phyloP scores from a whole-genome alignment of 2,888 invertebrate species.

The Dendrolimus pini region DNA sequence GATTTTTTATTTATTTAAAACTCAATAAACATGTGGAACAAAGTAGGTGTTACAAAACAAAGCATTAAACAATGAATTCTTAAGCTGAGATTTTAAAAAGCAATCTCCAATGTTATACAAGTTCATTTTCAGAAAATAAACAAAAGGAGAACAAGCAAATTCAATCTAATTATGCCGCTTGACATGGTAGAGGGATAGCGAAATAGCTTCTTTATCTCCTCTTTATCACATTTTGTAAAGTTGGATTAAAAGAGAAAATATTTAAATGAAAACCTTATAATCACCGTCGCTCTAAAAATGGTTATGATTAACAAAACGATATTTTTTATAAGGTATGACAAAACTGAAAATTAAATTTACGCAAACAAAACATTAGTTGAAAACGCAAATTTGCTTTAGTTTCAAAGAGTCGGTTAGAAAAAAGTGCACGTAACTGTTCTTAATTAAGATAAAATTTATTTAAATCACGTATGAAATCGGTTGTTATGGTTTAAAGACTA shows the following conservation, averaged over 20 bases:
- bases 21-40: too few species aligned
- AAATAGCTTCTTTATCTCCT: slow-evolving; percentile 54
- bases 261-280: slow-evolving; percentile 3
- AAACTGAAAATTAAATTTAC: too few species aligned
- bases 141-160: slow-evolving; percentile 54
- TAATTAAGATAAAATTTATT: too few species aligned
- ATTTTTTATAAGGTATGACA: too few species aligned
- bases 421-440: too few species aligned
- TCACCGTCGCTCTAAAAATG: not conserved
- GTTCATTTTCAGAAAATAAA: slow-evolving; percentile 53
- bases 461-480: too few species aligned
- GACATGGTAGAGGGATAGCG: slow-evolving; percentile 52
- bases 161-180: slow-evolving; percentile 59
- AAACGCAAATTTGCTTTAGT: too few species aligned
- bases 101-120: slow-evolving; percentile 13
- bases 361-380: too few species aligned
- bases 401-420: too few species aligned
- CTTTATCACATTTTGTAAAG: slow-evolving; percentile 35
- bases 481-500: not conserved
- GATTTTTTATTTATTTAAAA: too few species aligned
- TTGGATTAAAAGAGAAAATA: slow-evolving; percentile 21
- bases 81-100: not conserved
- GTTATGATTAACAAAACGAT: not conserved
- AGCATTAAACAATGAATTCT: not conserved
- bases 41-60: too few species aligned